Percentiles rank a stretch among this genome's conserved stretches.
These are phyloP conservation scores for Protodeltote pygarga DNA, from an alignment of 2,888 invertebrate species.

Conservation along the genomic window DNA sequence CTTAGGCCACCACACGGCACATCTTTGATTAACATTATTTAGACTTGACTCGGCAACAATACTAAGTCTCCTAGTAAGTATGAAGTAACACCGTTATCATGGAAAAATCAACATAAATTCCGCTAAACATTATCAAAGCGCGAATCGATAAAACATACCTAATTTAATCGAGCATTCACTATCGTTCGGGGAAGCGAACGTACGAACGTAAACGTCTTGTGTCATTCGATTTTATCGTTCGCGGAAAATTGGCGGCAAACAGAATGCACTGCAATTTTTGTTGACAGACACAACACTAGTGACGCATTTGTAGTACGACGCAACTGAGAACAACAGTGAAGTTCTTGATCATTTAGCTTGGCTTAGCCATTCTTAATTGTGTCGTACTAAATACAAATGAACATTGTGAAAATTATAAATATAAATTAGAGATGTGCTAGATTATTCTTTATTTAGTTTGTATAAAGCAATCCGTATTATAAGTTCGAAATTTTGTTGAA, in stretches of 20 bases:
- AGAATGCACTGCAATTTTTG: constrained; percentile 26
- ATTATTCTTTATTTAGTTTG: constrained; percentile 7
- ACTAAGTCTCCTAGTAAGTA: constrained; percentile 1
- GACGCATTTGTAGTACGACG: constrained; percentile 12
- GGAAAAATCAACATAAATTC: constrained; percentile 33
- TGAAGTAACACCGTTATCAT: constrained; percentile 24
- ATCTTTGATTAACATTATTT: too few relatives aligned
- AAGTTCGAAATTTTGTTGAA: too few relatives aligned
- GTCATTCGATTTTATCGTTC: constrained; percentile 37
- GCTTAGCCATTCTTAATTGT: too few relatives aligned
- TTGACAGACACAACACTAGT: constrained; percentile 35
- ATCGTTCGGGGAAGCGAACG: constrained; percentile 43
- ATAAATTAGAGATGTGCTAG: not conserved
- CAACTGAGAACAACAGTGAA: not conserved
- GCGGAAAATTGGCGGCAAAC: constrained; percentile 34
- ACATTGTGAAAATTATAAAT: constrained; percentile 1
- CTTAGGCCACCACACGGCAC: too few relatives aligned
- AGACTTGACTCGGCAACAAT: too few relatives aligned
- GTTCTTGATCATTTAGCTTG: not conserved
- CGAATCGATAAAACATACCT: constrained; percentile 41
- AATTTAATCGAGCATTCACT: constrained; percentile 41
- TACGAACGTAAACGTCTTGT: constrained; percentile 34
- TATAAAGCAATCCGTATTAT: too few relatives aligned
- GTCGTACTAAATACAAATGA: too few relatives aligned
- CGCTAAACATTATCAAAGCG: constrained; percentile 36